These are phyloP conservation scores for Carduelis carduelis DNA, from an alignment of 2,797 vertebrate genomes.

Conservation along the genomic window DNA sequence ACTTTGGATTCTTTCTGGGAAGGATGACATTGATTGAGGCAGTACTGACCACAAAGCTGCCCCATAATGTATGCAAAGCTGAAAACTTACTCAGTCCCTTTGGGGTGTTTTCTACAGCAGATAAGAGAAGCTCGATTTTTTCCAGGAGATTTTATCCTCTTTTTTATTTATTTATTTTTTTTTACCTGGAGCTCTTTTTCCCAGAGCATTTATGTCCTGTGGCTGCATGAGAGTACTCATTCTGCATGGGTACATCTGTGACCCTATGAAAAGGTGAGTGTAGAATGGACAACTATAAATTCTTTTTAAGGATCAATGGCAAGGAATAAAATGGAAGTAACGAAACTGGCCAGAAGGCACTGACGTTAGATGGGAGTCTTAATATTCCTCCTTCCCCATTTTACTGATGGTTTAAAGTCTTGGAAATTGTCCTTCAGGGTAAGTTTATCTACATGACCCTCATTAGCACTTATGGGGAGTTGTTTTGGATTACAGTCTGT, in stretches of 20 bases:
- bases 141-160: not conserved
- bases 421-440: not conserved
- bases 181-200: not conserved
- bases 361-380: not conserved
- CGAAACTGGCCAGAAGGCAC: not conserved
- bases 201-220: not conserved
- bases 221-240: not conserved
- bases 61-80: not conserved
- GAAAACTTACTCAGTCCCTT: not conserved
- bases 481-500: not conserved
- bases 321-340: conserved; percentile 9
- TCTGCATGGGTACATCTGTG: conserved; percentile 10
- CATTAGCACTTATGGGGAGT: not conserved
- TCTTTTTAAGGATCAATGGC: not conserved
- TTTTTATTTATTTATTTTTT: not conserved
- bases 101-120: not conserved
- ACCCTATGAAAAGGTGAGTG: not conserved
- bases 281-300: not conserved
- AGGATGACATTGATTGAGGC: not conserved
- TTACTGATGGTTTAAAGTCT: not conserved
- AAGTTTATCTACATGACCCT: not conserved
- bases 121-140: not conserved
- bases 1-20: not conserved
- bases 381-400: not conserved
- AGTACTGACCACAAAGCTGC: not conserved